phyloP scores from a whole-genome alignment of 1,140 invertebrate genomes.

The Phortica variegata region DNA sequence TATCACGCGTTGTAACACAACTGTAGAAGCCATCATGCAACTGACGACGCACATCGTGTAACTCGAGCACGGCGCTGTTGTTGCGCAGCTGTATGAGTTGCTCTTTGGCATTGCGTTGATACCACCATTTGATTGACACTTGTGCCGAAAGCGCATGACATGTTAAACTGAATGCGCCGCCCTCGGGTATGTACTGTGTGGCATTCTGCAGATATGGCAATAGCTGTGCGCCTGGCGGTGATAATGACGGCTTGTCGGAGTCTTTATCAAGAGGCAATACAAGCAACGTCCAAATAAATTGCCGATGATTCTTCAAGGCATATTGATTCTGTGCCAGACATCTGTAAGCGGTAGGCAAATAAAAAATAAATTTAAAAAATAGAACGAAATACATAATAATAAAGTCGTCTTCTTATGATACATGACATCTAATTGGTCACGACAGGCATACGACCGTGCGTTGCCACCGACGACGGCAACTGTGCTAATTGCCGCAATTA shows the following conservation, averaged over 20 bases:
- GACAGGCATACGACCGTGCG: constrained; percentile 13
- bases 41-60: constrained; percentile 24
- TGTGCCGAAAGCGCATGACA: constrained; percentile 36
- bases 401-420: constrained; percentile 9
- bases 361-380: background rate
- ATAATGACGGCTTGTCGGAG: constrained; percentile 1
- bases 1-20: constrained; percentile 35
- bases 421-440: constrained; percentile 19
- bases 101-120: constrained; percentile 23
- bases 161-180: constrained; percentile 29
- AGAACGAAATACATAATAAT: constrained; percentile 19
- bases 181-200: constrained; percentile 36
- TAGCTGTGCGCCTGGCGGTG: constrained; percentile 20
- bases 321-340: constrained; percentile 46
- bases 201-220: constrained; percentile 44
- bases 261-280: too few species aligned
- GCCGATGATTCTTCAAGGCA: constrained; percentile 36
- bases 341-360: constrained; percentile 25
- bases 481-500: constrained; percentile 37
- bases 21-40: constrained; percentile 42
- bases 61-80: constrained; percentile 36
- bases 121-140: constrained; percentile 44
- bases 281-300: constrained; percentile 38
- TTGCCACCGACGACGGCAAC: too few species aligned
- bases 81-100: constrained; percentile 31